Percentiles rank a stretch among this genome's conserved stretches.
Conservation (phyloP, 2,888 invertebrate species). For the Thereva unica region DNA sequence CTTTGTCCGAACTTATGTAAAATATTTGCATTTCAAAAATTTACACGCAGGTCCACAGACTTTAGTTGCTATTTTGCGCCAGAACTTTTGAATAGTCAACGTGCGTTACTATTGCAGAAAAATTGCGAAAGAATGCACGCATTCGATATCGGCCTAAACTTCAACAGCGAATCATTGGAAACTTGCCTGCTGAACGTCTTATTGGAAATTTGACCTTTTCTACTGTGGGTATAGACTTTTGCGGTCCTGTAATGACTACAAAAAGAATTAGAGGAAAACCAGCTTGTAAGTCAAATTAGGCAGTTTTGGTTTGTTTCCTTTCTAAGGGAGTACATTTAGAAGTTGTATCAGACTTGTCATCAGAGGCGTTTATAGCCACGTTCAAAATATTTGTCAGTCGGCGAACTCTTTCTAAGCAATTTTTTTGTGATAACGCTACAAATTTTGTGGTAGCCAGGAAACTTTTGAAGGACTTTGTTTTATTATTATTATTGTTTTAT, state of each 20-base stretch:
- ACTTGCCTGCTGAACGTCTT: too few relatives aligned
- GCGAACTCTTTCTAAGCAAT: conserved; percentile 34
- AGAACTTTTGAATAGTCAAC: conserved; percentile 24
- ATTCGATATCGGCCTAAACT: conserved; percentile 35
- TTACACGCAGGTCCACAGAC: conserved; percentile 23
- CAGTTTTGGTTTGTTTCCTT: too few relatives aligned
- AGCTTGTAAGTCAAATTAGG: too few relatives aligned
- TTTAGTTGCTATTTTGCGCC: conserved; percentile 19
- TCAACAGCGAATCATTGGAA: conserved; percentile 29
- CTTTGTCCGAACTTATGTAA: neutral
- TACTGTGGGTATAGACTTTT: conserved; percentile 34
- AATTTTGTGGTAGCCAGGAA: conserved; percentile 40
- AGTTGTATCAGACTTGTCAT: too few relatives aligned
- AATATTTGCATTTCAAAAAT: conserved; percentile 9
- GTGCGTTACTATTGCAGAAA: conserved; percentile 22
- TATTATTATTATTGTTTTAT: too few relatives aligned
- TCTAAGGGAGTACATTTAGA: too few relatives aligned
- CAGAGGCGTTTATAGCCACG: conserved; percentile 40
- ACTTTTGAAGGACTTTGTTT: too few relatives aligned
- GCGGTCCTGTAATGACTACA: too few relatives aligned
- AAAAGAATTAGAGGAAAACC: too few relatives aligned
- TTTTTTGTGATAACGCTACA: conserved; percentile 42
- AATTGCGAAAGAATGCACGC: conserved; percentile 28
- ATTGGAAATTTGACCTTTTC: conserved; percentile 36
- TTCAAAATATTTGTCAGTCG: conserved; percentile 41